phyloP scores from a whole-genome alignment of 2,888 invertebrate genomes.

The Pollenia labialis region DNA sequence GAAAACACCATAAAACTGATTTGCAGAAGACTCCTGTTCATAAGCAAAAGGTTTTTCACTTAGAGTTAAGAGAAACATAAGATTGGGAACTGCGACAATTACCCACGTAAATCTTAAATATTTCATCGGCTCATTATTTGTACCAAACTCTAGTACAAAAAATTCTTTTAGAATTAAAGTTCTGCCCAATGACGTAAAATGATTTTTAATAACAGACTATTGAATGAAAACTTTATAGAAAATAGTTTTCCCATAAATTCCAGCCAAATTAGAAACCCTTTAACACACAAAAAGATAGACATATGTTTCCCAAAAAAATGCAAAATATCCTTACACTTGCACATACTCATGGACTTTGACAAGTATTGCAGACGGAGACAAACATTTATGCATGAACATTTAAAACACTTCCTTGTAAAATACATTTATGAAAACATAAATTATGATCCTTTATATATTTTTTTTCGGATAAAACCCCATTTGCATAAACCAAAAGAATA shows the following conservation, averaged over 20 bases:
- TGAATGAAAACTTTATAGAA: background rate
- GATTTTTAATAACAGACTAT: background rate
- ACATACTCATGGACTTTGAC: slow-evolving; percentile 5
- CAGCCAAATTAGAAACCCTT: slow-evolving; percentile 41
- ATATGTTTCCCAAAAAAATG: background rate
- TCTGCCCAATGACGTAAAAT: no score
- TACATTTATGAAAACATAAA: slow-evolving; percentile 69
- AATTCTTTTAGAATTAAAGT: no score
- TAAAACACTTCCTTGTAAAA: slow-evolving; percentile 68
- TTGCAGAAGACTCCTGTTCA: no score
- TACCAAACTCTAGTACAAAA: no score
- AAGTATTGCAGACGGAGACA: slow-evolving; percentile 32
- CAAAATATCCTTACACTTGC: background rate
- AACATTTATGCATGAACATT: slow-evolving; percentile 57
- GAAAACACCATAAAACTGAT: no score
- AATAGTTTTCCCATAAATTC: background rate
- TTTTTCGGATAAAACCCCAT: slow-evolving; percentile 61
- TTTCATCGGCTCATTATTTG: no score
- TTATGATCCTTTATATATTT: slow-evolving; percentile 48
- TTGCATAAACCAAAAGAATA: slow-evolving; percentile 50
- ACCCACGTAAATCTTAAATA: no score
- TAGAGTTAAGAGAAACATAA: no score
- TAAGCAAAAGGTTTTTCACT: no score
- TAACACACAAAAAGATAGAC: background rate
- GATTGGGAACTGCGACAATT: no score